Evolutionary conservation across 2,888 invertebrate species (phyloP), one percentile per base, ranked within the genome.

Genomic region (Candidula unifasciata): DNA sequence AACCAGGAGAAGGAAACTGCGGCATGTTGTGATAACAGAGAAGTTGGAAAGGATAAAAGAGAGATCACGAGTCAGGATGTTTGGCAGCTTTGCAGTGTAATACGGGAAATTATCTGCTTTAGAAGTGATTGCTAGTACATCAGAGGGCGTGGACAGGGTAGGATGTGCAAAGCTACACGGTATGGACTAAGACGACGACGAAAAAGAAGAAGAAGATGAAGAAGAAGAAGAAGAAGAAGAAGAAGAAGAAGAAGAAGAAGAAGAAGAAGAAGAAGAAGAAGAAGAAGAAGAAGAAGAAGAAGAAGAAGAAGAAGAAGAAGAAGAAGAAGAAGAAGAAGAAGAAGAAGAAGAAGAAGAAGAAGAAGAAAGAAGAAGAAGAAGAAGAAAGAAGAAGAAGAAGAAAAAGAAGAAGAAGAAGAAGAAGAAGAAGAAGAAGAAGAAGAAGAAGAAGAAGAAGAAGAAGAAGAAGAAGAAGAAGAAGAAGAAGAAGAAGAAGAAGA

Each of bases 381-480:
- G n/a, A n/a, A 30, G 30, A 66, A 44, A 54, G 13, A 24, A 54
- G 18, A 21, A 44, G 27, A 71, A 27, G 44, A 54, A 71, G 21
- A 54, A 69, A 33, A 27, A 80, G 71, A 71, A n/a, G 54, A 52
- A 80, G 54, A 80, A n/a, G 33, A 27, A 71, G 80, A 80, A 21
- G 44, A 52, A 80, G 69, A 71, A 33, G 44, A 52, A 80, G 69
- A 80, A 27, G 44, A 52, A 80, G 71, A 80, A 52, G 54, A 44
- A 69, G 69, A 80, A 52, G 30, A 30, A 69, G 80, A 80, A 30
- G 54, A 44, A 80, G 68, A 69, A 44, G 44, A 54, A 69, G 69
- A 69, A 44, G 44, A 44, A 80, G 80, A 80, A 30, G 54, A 44
- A 52, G 80, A 80, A 54, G 54, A 54, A 69, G 80, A 80, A 54